Conservation (phyloP, 2,888 invertebrate species). For the Stegana nigrithorax region DNA sequence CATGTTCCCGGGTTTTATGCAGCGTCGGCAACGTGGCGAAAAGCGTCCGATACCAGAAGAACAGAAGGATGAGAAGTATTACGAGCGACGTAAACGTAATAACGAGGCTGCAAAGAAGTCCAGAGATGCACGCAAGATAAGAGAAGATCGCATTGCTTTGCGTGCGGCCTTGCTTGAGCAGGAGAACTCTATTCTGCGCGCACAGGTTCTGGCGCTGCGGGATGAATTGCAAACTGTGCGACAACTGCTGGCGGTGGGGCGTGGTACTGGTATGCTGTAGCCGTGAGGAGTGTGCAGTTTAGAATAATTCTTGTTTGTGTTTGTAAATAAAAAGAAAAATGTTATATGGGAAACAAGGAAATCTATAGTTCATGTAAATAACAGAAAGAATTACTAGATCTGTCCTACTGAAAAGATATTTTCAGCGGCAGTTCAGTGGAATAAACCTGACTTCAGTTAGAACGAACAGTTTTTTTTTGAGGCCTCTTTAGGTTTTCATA, state of each 20-base stretch:
- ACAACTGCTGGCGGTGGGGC: conserved; percentile 51
- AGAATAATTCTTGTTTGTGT: not conserved
- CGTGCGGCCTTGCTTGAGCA: conserved; percentile 87
- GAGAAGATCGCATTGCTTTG: conserved; percentile 91
- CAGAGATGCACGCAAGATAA: conserved; percentile 84
- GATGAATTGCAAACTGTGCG: conserved; percentile 74
- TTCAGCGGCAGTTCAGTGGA: too few relatives aligned
- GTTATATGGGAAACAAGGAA: too few relatives aligned
- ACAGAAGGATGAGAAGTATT: conserved; percentile 90
- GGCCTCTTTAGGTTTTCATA: too few relatives aligned
- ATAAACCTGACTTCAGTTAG: too few relatives aligned
- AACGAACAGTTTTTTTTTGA: too few relatives aligned
- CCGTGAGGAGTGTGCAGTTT: conserved; percentile 24
- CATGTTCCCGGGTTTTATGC: conserved; percentile 60
- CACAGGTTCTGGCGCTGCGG: conserved; percentile 82
- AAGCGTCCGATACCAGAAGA: conserved; percentile 89
- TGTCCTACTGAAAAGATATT: too few relatives aligned
- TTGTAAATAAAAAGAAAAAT: too few relatives aligned
- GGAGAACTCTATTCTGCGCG: conserved; percentile 86
- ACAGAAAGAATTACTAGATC: too few relatives aligned
- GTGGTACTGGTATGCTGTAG: conserved; percentile 37
- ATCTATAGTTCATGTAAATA: too few relatives aligned
- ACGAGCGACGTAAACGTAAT: conserved; percentile 86
- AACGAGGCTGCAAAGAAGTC: conserved; percentile 95
- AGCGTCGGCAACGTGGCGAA: conserved; percentile 78